These are phyloP conservation scores for Apostichopus parvimensis DNA, from an alignment of 35 echinoderm and acorn worm genomes.

Conservation along the genomic window DNA sequence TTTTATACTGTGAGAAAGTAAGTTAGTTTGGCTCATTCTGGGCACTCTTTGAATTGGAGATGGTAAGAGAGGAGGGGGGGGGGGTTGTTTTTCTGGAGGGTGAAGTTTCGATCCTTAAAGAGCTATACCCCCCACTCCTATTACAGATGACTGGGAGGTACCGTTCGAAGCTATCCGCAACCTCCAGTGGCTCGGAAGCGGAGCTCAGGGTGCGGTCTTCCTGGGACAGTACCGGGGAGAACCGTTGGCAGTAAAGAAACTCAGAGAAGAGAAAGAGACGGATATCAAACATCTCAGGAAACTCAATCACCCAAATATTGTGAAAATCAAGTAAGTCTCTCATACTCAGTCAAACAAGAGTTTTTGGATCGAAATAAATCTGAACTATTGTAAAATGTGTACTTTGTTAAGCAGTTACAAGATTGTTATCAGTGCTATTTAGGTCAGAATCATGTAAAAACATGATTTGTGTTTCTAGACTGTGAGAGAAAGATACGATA, in stretches of 20 bases:
- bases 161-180: conserved; percentile 95
- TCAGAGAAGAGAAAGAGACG: conserved; percentile 89
- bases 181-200: conserved; percentile 96
- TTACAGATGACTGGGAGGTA: conserved; percentile 95
- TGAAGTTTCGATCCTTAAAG: not conserved
- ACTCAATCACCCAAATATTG: conserved; percentile 94
- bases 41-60: too few species aligned
- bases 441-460: too few species aligned
- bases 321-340: conserved; percentile 86
- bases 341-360: not conserved
- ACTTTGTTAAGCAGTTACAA: too few species aligned
- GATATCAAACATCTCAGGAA: conserved; percentile 96
- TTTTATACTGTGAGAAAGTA: not conserved
- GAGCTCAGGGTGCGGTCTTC: conserved; percentile 92
- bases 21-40: too few species aligned
- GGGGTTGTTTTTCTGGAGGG: not conserved
- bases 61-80: not conserved
- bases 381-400: too few species aligned
- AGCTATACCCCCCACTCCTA: not conserved
- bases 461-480: not conserved
- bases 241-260: conserved; percentile 93
- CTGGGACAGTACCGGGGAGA: conserved; percentile 75
- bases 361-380: too few species aligned
- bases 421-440: too few species aligned
- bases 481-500: too few species aligned